Evolutionary conservation across 2,888 invertebrate genomes (phyloP).

Genomic region (Orthosia incerta): DNA sequence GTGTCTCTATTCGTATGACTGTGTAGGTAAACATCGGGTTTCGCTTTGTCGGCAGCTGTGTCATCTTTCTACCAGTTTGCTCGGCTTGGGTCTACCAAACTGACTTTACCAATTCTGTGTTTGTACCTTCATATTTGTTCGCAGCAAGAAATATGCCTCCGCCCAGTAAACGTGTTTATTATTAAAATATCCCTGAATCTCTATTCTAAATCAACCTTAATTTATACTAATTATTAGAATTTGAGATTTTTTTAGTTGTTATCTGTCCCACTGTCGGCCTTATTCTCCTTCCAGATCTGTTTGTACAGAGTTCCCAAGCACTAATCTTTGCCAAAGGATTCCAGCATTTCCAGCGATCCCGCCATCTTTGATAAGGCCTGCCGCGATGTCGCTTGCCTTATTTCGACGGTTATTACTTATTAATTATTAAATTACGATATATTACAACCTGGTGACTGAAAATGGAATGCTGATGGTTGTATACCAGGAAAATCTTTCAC

Average conservation of each 20-base stretch:
- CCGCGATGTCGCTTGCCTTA: neutral
- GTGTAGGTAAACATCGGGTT: neutral
- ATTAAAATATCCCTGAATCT: too few species aligned
- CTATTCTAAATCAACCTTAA: too few species aligned
- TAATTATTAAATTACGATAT: neutral
- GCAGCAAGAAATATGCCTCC: too few species aligned
- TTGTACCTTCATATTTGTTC: too few species aligned
- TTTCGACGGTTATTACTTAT: neutral
- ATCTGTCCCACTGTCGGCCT: too few species aligned
- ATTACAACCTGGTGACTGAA: neutral
- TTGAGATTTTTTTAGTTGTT: too few species aligned
- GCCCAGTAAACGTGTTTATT: too few species aligned
- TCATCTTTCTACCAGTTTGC: neutral
- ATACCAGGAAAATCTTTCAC: neutral
- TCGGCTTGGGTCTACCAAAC: too few species aligned
- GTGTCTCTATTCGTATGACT: neutral
- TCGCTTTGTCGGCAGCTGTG: neutral
- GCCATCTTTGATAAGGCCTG: neutral
- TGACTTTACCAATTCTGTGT: too few species aligned
- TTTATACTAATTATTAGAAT: too few species aligned
- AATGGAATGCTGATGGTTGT: neutral
- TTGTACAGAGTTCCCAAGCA: neutral
- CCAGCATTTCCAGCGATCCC: neutral
- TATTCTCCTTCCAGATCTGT: neutral
- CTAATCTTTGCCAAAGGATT: neutral